Percentiles rank a stretch among this genome's conserved stretches.
Evolutionary conservation across 1,140 invertebrate genomes (phyloP).

Genomic region (Galleria mellonella): DNA sequence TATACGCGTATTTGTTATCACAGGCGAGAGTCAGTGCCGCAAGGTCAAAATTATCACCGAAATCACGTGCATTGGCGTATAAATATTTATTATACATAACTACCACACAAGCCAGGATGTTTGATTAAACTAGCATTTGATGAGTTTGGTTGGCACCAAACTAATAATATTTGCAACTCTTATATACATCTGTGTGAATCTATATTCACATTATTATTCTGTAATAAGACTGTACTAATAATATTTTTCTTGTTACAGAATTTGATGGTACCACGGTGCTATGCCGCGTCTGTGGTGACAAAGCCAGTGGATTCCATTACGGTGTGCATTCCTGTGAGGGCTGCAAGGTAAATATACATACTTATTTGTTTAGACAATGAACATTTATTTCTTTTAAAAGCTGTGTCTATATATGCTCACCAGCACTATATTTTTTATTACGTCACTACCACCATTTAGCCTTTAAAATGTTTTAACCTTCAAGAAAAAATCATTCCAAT

Average conservation of each 20-base stretch:
- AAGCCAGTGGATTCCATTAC: slow-evolving; percentile 99
- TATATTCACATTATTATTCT: too few species aligned
- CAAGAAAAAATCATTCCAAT: too few species aligned
- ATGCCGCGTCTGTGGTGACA: slow-evolving; percentile 98
- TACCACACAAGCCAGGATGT: slow-evolving; percentile 36
- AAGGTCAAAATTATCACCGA: slow-evolving; percentile 36
- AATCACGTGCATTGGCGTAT: slow-evolving; percentile 25
- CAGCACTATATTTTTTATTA: slow-evolving; percentile 11
- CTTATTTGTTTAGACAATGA: not conserved
- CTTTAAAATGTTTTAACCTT: slow-evolving; percentile 3
- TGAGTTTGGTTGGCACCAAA: too few species aligned
- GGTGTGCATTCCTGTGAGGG: slow-evolving; percentile 99
- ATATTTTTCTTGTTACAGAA: slow-evolving; percentile 84
- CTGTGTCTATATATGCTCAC: slow-evolving; percentile 18
- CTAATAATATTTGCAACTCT: slow-evolving; percentile 20
- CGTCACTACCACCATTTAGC: slow-evolving; percentile 5
- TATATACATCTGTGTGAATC: too few species aligned
- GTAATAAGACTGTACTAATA: too few species aligned
- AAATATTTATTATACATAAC: slow-evolving; percentile 33
- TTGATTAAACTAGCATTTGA: slow-evolving; percentile 34
- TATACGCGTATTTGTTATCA: too few species aligned
- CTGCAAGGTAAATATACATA: slow-evolving; percentile 90
- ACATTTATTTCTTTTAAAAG: slow-evolving; percentile 1
- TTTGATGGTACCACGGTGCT: slow-evolving; percentile 98
- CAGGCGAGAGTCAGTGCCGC: slow-evolving; percentile 2